Conservation (phyloP, 2,113 vertebrate genomes). For the Polypterus bichir region DNA sequence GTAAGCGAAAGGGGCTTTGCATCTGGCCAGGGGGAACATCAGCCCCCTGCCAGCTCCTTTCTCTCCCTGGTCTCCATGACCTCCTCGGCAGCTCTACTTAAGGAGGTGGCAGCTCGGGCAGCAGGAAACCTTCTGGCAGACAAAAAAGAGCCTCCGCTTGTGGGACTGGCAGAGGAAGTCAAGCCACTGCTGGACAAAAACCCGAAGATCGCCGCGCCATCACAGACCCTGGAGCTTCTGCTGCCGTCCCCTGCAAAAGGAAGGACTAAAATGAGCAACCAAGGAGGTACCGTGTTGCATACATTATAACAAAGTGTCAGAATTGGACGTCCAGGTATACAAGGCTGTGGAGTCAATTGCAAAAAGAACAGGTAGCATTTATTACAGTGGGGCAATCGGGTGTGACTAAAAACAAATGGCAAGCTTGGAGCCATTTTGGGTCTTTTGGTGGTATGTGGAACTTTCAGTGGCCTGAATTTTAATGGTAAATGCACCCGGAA, state of each 20-base stretch:
- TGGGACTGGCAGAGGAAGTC: constrained; percentile 63
- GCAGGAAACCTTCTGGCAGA: constrained; percentile 85
- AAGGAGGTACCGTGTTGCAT: constrained; percentile 57
- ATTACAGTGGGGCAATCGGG: too few relatives aligned
- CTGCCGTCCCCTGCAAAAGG: constrained; percentile 79
- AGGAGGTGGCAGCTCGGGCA: constrained; percentile 92
- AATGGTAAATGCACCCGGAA: too few relatives aligned
- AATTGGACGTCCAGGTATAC: too few relatives aligned
- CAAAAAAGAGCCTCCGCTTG: constrained; percentile 66
- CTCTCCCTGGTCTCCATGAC: constrained; percentile 95
- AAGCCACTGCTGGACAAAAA: constrained; percentile 80
- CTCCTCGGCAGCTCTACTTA: constrained; percentile 91
- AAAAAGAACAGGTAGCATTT: too few relatives aligned
- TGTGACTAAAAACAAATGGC: too few relatives aligned
- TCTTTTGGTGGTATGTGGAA: too few relatives aligned
- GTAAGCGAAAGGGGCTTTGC: constrained; percentile 86
- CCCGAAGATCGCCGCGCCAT: constrained; percentile 72
- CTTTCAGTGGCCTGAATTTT: too few relatives aligned
- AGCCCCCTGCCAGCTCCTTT: constrained; percentile 75
- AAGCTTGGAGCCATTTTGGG: too few relatives aligned
- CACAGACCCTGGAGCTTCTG: constrained; percentile 75
- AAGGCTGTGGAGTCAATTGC: too few relatives aligned
- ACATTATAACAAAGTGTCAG: background rate
- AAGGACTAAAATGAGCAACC: constrained; percentile 72
- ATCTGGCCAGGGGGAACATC: constrained; percentile 63